Base-by-base conservation (phyloP, 1,140 invertebrate genomes). In the Holcopasites calliopsidis region DNA sequence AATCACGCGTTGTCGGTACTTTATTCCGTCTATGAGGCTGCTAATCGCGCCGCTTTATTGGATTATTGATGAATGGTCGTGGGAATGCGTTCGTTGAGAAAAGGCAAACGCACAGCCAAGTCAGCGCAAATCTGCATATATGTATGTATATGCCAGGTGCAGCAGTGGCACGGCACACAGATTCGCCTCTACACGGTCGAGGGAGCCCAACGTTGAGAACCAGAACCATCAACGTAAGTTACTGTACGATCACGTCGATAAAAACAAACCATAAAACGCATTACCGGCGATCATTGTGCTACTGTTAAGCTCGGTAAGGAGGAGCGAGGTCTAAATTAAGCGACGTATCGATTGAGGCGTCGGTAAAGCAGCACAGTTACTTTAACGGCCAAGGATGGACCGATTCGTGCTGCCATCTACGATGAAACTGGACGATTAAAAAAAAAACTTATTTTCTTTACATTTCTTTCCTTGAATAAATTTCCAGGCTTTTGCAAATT, bases 251-350 rank as follows among this genome's bases (percentile, higher is more conserved):
- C 71, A 31, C 66, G 90, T 91, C 90, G 90, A 92, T 91, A 90
- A 91, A 88, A 90, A 89, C 87, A 88, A 88, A 86, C 86, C 80
- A 89, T 90, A 89, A 91, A 89, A 86, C 87, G 87, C 85, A 85
- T 88, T 87, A 90, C 89, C 88, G 89, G 85, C 83, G 74, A 91
- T 87, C 85, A 88, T 89, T 83, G 89, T 89, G 90, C 91, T 91
- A 87, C 85, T 81, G 69, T 68, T 77, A 77, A 83, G 86, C 90
- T 87, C 88, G 61, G 89, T 86, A 79, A 88, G 87, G 89, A 90
- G 87, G 64, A 68, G 66, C 69, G 80, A 74, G 13, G 42, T 78
- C 76, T 84, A 85, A 89, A 87, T 86, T 86, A 82, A 84, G 71
- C 38, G 52, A 31, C 35, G 55, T 87, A 83, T 79, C 78, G 80